phyloP scores from a whole-genome alignment of 2,797 vertebrate species.

The Tragopan temminckii region DNA sequence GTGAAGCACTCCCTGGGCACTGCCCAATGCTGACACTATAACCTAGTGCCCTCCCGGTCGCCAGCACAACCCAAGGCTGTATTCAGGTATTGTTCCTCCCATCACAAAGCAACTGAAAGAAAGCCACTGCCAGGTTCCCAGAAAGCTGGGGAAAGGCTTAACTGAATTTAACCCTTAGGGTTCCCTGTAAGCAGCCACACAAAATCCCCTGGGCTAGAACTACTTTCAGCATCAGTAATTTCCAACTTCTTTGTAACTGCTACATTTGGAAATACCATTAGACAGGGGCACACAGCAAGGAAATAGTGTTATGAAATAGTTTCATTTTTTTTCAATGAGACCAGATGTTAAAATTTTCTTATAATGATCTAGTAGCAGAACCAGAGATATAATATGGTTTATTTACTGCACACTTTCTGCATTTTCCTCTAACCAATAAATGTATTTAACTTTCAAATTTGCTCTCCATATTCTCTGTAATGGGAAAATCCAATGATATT shows the following conservation, averaged over 20 bases:
- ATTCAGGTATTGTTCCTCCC: conserved; percentile 70
- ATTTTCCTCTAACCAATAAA: background rate
- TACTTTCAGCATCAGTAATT: accelerated
- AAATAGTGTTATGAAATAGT: background rate
- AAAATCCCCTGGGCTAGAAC: background rate
- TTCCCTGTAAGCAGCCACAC: background rate
- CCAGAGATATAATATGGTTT: background rate
- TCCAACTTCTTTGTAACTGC: accelerated
- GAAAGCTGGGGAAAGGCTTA: conserved; percentile 29
- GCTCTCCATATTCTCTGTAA: background rate
- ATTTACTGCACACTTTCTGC: background rate
- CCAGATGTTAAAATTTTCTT: background rate
- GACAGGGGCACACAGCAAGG: background rate
- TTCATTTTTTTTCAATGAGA: background rate
- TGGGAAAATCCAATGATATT: background rate
- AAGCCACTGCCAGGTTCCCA: conserved; percentile 65
- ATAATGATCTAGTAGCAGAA: background rate
- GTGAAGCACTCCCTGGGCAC: conserved; percentile 34
- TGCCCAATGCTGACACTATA: background rate
- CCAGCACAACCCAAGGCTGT: conserved; percentile 30
- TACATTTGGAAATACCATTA: background rate
- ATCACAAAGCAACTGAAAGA: conserved; percentile 59
- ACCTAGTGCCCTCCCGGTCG: conserved; percentile 52
- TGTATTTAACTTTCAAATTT: background rate
- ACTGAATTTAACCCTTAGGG: conserved; percentile 54